A percentile compares a stretch with the other conserved stretches of the same genome.
Conservation (phyloP, 2,113 vertebrate species). For the Rhinogobius similis region DNA sequence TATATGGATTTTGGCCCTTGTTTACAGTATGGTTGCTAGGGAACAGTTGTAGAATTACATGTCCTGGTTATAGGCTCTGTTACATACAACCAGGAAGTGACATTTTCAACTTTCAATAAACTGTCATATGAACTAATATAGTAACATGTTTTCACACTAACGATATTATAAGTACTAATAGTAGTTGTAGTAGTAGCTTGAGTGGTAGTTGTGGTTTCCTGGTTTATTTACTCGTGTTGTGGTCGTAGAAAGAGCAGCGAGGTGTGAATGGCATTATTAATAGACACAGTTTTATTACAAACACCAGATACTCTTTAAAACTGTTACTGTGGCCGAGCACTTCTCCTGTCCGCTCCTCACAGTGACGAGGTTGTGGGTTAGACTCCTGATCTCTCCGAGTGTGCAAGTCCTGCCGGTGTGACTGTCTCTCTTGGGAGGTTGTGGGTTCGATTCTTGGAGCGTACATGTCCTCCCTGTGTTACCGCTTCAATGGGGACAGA, state of each 20-base stretch:
- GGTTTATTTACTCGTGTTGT: background rate
- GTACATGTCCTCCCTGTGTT: background rate
- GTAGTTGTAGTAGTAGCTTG: no score
- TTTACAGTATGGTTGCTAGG: no score
- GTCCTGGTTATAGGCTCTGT: no score
- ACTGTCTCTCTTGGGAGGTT: background rate
- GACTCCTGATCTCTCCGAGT: no score
- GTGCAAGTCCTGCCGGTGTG: no score
- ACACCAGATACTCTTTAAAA: background rate
- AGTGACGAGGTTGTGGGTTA: background rate
- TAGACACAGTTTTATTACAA: background rate
- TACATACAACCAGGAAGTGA: no score
- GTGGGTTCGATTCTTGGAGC: background rate
- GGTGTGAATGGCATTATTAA: constrained; percentile 2
- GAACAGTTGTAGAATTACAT: no score
- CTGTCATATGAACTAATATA: no score
- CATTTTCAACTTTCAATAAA: no score
- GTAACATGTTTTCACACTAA: no score
- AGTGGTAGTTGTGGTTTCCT: background rate
- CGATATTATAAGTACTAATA: no score
- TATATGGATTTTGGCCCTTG: no score
- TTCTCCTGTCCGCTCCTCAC: background rate
- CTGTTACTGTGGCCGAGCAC: background rate
- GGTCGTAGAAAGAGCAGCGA: background rate
- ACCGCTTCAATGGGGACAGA: background rate